These are phyloP conservation scores for Sebastes umbrosus DNA, from an alignment of 2,797 vertebrate species.

Conservation along the genomic window DNA sequence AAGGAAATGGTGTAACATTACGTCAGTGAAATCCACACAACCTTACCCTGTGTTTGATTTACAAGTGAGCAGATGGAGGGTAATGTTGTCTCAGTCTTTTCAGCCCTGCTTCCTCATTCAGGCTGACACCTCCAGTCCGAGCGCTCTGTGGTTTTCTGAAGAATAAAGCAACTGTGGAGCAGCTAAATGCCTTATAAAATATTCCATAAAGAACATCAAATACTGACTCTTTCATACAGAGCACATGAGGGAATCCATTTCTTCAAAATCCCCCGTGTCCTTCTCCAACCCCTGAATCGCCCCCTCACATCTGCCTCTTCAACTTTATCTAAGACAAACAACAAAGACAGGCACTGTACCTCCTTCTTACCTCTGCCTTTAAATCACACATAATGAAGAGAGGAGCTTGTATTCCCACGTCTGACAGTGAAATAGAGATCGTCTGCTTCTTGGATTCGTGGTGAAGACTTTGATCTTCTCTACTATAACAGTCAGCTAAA, in stretches of 20 bases:
- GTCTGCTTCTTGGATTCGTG: neutral
- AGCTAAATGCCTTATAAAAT: slow-evolving; percentile 27
- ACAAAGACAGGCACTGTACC: neutral
- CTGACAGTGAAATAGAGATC: neutral
- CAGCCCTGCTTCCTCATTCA: neutral
- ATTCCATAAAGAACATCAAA: slow-evolving; percentile 40
- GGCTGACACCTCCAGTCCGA: neutral
- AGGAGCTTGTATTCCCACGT: neutral
- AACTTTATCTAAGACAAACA: slow-evolving; percentile 28
- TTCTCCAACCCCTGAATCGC: neutral
- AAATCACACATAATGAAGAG: neutral
- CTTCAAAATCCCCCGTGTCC: neutral
- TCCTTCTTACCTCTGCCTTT: neutral
- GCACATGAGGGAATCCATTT: slow-evolving; percentile 16
- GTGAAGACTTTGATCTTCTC: neutral
- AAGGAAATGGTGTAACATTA: neutral
- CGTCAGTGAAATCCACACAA: neutral
- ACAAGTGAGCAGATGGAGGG: neutral
- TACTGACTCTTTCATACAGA: neutral
- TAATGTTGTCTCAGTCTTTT: neutral
- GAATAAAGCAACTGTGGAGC: slow-evolving; percentile 14
- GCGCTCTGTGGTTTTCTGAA: neutral
- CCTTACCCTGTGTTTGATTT: neutral
- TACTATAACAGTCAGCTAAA: neutral
- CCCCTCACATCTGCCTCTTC: neutral